These are phyloP conservation scores for Halesus radiatus DNA, from an alignment of 1,140 invertebrate species.

Conservation along the genomic window DNA sequence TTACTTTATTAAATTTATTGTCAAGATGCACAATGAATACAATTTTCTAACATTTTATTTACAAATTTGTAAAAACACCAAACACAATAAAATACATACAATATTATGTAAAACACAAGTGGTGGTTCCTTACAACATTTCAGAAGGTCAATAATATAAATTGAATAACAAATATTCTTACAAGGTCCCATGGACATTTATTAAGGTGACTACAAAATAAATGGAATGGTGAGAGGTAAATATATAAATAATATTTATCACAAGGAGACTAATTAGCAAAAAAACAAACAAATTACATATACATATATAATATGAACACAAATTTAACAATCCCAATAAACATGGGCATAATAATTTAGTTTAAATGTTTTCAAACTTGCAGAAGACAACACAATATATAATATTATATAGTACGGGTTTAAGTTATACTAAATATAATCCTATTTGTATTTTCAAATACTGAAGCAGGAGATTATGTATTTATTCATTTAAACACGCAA, in stretches of 20 bases:
- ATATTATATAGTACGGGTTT: background rate
- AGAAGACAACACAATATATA: background rate
- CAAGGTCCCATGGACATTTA: background rate
- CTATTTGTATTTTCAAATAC: background rate
- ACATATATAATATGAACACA: background rate
- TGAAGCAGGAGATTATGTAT: no score
- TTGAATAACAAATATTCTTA: constrained; percentile 1
- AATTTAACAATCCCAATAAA: background rate
- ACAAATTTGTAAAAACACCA: background rate
- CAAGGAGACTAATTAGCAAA: background rate
- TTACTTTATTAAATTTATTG: background rate
- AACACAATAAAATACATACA: background rate
- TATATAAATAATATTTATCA: constrained; percentile 9
- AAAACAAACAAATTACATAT: background rate
- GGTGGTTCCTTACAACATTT: background rate
- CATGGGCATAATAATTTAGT: background rate
- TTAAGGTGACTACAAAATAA: constrained; percentile 12
- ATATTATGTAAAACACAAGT: background rate
- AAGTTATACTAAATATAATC: background rate
- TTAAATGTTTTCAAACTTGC: background rate
- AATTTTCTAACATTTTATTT: background rate
- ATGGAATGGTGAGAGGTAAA: constrained; percentile 25
- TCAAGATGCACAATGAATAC: background rate
- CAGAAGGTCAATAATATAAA: background rate
- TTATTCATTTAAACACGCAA: no score